phyloP scores from a whole-genome alignment of 2,797 vertebrate genomes.

The Hypotaenidia philippensis region DNA sequence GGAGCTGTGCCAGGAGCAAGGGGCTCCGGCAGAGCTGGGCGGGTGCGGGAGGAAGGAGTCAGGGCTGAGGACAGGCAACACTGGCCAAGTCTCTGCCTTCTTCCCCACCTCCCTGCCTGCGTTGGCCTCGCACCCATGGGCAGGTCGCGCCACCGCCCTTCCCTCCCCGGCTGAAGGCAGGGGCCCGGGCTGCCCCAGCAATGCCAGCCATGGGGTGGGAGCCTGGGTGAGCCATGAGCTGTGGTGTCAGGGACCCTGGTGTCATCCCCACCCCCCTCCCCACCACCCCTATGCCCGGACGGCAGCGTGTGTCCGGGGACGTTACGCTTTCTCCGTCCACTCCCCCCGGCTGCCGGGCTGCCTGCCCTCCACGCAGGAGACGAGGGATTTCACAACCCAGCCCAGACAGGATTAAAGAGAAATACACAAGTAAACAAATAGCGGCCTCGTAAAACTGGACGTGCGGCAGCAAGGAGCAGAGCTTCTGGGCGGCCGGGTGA shows the following conservation, averaged over 20 bases:
- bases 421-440: constrained; percentile 70
- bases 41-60: neutral
- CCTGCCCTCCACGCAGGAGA: constrained; percentile 67
- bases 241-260: accelerated
- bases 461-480: neutral
- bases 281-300: neutral
- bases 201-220: neutral
- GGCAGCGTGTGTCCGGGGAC: neutral
- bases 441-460: constrained; percentile 38
- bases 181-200: neutral
- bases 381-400: constrained; percentile 73
- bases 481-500: neutral
- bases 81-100: neutral
- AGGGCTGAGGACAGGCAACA: neutral
- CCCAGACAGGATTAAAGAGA: constrained; percentile 68
- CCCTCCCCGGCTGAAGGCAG: neutral
- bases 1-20: neutral
- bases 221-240: neutral
- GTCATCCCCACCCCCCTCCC: neutral
- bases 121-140: accelerated
- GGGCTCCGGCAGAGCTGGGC: neutral
- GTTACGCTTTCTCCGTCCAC: constrained; percentile 23
- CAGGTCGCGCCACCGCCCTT: neutral
- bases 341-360: constrained; percentile 61
- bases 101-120: neutral